A percentile compares a stretch with the other conserved stretches of the same genome.
Conservation (phyloP, 2,888 invertebrate genomes). For the Standfussiana lucernea region DNA sequence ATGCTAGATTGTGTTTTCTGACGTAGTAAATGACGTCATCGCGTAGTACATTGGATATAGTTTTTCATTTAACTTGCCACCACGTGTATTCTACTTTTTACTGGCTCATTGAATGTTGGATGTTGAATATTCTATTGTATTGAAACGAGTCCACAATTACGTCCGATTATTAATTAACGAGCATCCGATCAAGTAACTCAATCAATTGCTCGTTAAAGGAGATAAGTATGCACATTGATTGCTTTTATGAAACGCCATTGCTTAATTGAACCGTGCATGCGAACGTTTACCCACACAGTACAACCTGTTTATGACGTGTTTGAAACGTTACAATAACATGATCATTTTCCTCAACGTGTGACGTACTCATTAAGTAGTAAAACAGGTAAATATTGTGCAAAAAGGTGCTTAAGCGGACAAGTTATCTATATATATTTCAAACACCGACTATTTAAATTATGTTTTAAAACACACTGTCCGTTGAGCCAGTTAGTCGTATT, state of each 20-base stretch:
- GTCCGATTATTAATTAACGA: slow-evolving; percentile 51
- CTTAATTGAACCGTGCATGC: slow-evolving; percentile 42
- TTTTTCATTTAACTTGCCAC: slow-evolving; percentile 30
- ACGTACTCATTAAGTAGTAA: slow-evolving; percentile 12
- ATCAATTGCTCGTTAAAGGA: slow-evolving; percentile 58
- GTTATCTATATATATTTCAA: not conserved
- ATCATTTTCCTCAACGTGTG: slow-evolving; percentile 32
- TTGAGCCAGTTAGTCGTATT: slow-evolving; percentile 28
- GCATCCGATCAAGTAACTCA: slow-evolving; percentile 53
- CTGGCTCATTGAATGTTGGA: slow-evolving; percentile 2
- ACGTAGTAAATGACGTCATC: slow-evolving; percentile 57
- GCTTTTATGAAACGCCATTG: slow-evolving; percentile 53
- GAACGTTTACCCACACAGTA: slow-evolving; percentile 17
- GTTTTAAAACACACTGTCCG: slow-evolving; percentile 6
- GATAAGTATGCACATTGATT: slow-evolving; percentile 60
- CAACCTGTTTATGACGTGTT: slow-evolving; percentile 34
- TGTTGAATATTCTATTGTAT: slow-evolving; percentile 51
- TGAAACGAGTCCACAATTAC: slow-evolving; percentile 44
- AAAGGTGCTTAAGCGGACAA: slow-evolving; percentile 1
- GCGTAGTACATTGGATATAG: slow-evolving; percentile 11
- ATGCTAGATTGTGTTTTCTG: slow-evolving; percentile 45
- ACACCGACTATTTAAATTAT: slow-evolving; percentile 9
- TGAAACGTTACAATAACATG: slow-evolving; percentile 23
- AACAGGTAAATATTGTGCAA: slow-evolving; percentile 23
- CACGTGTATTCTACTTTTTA: slow-evolving; percentile 34